Conservation (phyloP, 2,888 invertebrate species). For the Steinernema hermaphroditum region DNA sequence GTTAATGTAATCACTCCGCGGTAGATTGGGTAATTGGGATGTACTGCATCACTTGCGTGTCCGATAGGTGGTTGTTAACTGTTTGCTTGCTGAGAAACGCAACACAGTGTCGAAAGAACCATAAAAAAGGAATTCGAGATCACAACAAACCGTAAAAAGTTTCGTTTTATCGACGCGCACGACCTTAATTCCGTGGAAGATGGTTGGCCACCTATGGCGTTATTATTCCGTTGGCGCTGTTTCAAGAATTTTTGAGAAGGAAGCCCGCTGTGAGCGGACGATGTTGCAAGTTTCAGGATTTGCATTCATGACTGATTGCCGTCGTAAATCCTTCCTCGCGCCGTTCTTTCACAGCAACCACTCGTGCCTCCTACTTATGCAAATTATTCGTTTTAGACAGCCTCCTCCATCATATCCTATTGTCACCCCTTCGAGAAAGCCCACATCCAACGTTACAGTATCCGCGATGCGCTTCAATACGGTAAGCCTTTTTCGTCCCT, state of each 20-base stretch:
- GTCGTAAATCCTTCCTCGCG: conserved; percentile 19
- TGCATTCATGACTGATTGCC: conserved; percentile 10
- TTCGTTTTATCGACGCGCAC: conserved; percentile 26
- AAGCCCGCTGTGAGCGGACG: conserved; percentile 9
- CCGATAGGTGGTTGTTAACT: background rate
- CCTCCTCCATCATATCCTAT: background rate
- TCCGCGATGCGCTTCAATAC: conserved; percentile 22
- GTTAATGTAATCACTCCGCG: conserved; percentile 23
- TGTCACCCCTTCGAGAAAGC: background rate
- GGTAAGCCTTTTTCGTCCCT: conserved; percentile 2
- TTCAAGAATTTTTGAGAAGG: conserved; percentile 9
- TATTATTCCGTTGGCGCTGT: conserved; percentile 18
- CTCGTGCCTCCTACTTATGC: conserved; percentile 5
- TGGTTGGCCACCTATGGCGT: conserved; percentile 13
- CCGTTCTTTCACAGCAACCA: background rate
- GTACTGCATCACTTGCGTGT: conserved; percentile 3
- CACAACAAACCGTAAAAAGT: conserved; percentile 25
- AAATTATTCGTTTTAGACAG: conserved; percentile 14
- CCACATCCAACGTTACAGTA: background rate
- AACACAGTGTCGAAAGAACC: background rate
- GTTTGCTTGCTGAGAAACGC: background rate
- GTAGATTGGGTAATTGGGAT: conserved; percentile 30
- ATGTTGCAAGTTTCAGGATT: conserved; percentile 30
- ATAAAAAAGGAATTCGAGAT: conserved; percentile 20
- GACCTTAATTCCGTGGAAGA: conserved; percentile 20